Evolutionary conservation across 2,888 invertebrate species (phyloP), one percentile per base, ranked within the genome.

Genomic region (Hyposoter didymator): DNA sequence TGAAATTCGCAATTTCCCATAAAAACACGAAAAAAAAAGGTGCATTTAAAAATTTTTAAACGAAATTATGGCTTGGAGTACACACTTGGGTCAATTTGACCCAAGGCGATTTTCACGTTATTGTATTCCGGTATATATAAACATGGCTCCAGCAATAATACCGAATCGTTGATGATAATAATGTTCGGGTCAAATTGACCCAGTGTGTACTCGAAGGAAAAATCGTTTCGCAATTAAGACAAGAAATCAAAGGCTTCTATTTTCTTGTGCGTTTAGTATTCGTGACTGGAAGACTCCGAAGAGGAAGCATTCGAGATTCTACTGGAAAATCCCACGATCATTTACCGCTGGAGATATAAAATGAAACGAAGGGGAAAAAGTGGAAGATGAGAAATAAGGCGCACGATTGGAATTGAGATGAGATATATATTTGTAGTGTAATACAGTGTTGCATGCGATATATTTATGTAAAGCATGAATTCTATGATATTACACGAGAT

Each of bases 401-500:
- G 70, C 67, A 72, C 66, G n/a, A 72, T 66, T 79, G 47, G 39
- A 32, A n/a, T 22, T 49, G 70, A 66, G 78, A 70, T n/a, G 62
- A 35, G 45, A 76, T 76, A 76, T 76, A 80, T 76, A 80, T 52
- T 47, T 59, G 67, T 35, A 62, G 43, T 72, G 52, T 80, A 72
- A 78, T 62, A 59, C 59, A 67, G 67, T 49, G 59, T 55, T 73
- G 39, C 49, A 67, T 64, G 66, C 35, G 32, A 35, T 7, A 19
- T 66, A 55, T 47, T 55, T 69, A 59, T 19, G 22, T 45, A 43
- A 22, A 28, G 39, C 55, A 62, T 69, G 28, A 28, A 81, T 66
- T 73, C 69, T 69, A 67, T 7, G 73, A 82, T 84, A 84, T 84
- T 84, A 67, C 78, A 82, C 64, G 84, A 69, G 62, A 78, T 70